These are phyloP conservation scores for Miniopterus natalensis DNA, from an alignment of 2,113 vertebrate genomes.

Conservation along the genomic window DNA sequence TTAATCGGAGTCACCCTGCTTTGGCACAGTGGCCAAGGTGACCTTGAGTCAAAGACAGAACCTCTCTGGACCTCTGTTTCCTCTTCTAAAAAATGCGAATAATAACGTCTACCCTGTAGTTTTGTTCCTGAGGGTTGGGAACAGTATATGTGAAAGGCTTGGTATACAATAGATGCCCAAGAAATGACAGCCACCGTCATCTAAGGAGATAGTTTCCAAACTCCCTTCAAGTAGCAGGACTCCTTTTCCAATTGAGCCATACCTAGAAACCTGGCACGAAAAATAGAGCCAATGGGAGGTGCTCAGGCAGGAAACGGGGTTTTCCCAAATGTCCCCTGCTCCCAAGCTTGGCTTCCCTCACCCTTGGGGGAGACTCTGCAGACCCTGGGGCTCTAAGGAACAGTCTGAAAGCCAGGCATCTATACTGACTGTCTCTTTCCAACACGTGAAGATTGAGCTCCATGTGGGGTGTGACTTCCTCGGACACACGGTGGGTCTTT, in stretches of 20 bases:
- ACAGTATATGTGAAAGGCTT: neutral
- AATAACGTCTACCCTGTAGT: neutral
- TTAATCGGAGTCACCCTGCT: neutral
- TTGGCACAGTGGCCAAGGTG: neutral
- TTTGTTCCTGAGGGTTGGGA: neutral
- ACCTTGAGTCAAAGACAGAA: neutral
- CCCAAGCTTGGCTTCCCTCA: neutral
- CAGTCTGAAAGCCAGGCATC: neutral
- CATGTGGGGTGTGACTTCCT: neutral
- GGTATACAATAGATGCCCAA: accelerated
- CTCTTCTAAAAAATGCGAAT: neutral
- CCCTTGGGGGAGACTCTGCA: neutral
- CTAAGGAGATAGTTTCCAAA: neutral
- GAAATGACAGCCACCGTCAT: neutral
- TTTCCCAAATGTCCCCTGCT: neutral
- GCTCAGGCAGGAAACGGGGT: no score
- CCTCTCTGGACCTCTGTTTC: neutral
- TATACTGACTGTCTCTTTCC: neutral
- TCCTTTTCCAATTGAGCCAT: neutral
- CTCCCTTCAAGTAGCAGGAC: neutral
- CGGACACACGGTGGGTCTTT: neutral
- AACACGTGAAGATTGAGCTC: neutral
- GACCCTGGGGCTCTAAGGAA: neutral
- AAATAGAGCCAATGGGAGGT: neutral
- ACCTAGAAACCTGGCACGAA: neutral